Percentiles rank a stretch among this genome's conserved stretches.
These are phyloP conservation scores for Saimiri boliviensis DNA, from an alignment of 2,113 vertebrate species.

Conservation along the genomic window DNA sequence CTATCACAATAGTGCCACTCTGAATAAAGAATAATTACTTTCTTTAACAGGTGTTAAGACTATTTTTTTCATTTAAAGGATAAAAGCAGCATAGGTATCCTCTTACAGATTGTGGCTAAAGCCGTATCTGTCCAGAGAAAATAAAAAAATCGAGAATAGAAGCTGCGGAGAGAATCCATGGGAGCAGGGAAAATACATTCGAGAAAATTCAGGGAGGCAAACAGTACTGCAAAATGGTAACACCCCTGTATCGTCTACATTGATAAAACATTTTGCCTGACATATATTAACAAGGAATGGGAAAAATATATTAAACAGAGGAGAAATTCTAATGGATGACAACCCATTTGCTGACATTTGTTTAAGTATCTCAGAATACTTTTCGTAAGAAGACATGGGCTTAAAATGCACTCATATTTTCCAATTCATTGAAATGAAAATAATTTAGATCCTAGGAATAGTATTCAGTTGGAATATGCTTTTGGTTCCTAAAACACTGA, in stretches of 20 bases:
- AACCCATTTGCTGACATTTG: conserved; percentile 6
- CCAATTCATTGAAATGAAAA: conserved; percentile 55
- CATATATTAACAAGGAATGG: background rate
- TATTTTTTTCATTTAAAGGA: background rate
- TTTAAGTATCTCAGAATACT: conserved; percentile 11
- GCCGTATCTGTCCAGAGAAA: background rate
- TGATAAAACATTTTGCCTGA: background rate
- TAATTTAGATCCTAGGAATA: background rate
- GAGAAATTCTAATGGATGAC: background rate
- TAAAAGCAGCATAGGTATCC: background rate
- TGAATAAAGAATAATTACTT: background rate
- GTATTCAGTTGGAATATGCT: background rate
- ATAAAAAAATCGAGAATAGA: background rate
- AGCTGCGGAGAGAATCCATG: background rate
- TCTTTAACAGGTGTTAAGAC: background rate
- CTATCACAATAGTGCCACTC: background rate
- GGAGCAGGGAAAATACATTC: background rate
- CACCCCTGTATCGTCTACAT: background rate
- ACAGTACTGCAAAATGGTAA: background rate
- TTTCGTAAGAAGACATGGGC: background rate
- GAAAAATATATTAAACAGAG: background rate
- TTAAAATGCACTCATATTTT: conserved; percentile 33
- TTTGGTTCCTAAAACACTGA: conserved; percentile 4
- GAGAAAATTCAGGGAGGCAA: conserved; percentile 20
- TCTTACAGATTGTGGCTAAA: background rate